Evolutionary conservation across 2,888 invertebrate genomes (phyloP).

Genomic region (Synergus gifuensis): DNA sequence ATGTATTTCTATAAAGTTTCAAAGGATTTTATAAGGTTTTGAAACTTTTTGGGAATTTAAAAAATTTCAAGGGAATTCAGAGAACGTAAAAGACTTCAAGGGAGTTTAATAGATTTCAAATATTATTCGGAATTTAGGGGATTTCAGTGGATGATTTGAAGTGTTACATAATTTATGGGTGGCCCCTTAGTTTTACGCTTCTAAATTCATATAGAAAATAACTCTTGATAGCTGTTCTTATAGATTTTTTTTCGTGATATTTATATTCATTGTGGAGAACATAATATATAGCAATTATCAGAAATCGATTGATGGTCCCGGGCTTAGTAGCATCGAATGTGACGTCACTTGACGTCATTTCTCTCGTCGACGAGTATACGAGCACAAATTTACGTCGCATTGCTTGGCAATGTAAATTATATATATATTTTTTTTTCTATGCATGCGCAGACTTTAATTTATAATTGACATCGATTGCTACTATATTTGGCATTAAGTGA

Average conservation of each 20-base stretch:
- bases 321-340: constrained; percentile 53
- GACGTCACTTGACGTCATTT: constrained; percentile 63
- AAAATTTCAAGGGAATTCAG: background rate
- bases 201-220: too few relatives aligned
- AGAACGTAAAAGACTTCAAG: too few relatives aligned
- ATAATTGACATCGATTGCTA: background rate
- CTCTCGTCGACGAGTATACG: constrained; percentile 10
- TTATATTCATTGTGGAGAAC: background rate
- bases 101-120: too few relatives aligned
- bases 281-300: constrained; percentile 30
- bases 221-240: too few relatives aligned
- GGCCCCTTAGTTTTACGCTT: too few relatives aligned
- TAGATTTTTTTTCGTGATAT: background rate
- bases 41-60: background rate
- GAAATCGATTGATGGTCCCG: constrained; percentile 59
- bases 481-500: background rate
- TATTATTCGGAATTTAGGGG: too few relatives aligned
- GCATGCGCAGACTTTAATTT: background rate
- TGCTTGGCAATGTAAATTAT: background rate
- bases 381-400: background rate
- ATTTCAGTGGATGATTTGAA: too few relatives aligned
- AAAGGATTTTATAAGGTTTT: background rate
- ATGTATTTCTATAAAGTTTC: background rate
- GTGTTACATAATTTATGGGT: too few relatives aligned
- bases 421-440: too few relatives aligned